Evolutionary conservation across 2,797 vertebrate species (phyloP).

Genomic region (Carcharodon carcharias): DNA sequence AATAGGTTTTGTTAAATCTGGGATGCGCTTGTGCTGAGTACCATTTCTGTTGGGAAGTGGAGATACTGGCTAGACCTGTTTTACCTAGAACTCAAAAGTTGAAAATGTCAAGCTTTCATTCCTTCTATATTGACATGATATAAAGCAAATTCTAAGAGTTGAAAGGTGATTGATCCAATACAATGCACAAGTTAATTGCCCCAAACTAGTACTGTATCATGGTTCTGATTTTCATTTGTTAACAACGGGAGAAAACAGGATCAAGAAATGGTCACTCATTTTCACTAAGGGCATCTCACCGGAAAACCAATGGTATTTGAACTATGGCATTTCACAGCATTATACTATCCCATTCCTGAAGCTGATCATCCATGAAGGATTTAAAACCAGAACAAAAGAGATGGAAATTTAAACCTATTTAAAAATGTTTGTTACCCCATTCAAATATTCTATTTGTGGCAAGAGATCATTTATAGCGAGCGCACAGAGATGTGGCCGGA

Average conservation of each 20-base stretch:
- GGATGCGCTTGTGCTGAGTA: neutral
- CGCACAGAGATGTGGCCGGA: neutral
- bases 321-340: neutral
- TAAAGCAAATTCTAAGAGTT: neutral
- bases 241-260: neutral
- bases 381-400: neutral
- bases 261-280: neutral
- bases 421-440: neutral
- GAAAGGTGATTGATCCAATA: neutral
- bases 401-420: neutral
- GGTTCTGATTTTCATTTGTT: neutral
- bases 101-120: neutral
- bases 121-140: neutral
- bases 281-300: neutral
- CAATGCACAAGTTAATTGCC: neutral
- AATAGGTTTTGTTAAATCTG: neutral
- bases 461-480: neutral
- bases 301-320: neutral
- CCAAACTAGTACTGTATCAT: neutral
- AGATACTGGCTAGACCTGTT: neutral
- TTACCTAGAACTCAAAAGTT: neutral
- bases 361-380: neutral
- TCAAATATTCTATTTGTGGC: neutral
- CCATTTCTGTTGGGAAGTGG: neutral
- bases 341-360: neutral